Evolutionary conservation across 2,113 vertebrate genomes (phyloP), one percentile per base, ranked within the genome.

Genomic region (Nycticebus coucang): DNA sequence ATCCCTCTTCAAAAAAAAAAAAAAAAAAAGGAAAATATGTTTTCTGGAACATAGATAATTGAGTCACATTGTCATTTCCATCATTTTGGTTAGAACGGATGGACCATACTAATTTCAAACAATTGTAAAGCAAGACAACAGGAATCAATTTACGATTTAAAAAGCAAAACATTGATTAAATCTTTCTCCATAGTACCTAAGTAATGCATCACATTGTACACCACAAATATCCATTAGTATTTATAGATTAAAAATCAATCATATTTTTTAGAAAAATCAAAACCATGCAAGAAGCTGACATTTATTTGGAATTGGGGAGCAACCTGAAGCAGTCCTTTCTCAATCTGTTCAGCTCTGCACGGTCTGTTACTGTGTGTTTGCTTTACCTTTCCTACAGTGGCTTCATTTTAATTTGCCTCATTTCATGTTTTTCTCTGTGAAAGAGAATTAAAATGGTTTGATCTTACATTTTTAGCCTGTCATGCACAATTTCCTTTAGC

Each of bases 251-350:
- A 66, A 18, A 75, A 30, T 41, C 57, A n/a, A 50, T 45, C 11
- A 2, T 22, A 21, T 41, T 53, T 4, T 17, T 74, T 83, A 37
- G 14, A 30, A 64, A 66, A 86, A 26, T 33, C 4, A 64, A 17
- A 10, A 66, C 13, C 0, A 9, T 59, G 1, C 19, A 60, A 57
- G n/a, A 5, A 5, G 8, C 50, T 10, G 0, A 0, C 24, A 22
- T 37, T 74, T 9, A 30, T 74, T 69, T 30, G 9, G 17, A 71
- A 1, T 69, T 91, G 2, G 30, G 26, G 15, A 79, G 7, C 14
- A 45, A 26, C 1, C 22, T 4, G 9, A 57, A 62, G 11, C 22
- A 59, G 1, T 1, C 19, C 5, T 41, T 83, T 82, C 66, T 71
- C 68, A 59, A 13, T 41, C 14, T 72, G n/a, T 7, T 87, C 4